phyloP scores from a whole-genome alignment of 1,140 invertebrate genomes.

The Ridgeia piscesae region DNA sequence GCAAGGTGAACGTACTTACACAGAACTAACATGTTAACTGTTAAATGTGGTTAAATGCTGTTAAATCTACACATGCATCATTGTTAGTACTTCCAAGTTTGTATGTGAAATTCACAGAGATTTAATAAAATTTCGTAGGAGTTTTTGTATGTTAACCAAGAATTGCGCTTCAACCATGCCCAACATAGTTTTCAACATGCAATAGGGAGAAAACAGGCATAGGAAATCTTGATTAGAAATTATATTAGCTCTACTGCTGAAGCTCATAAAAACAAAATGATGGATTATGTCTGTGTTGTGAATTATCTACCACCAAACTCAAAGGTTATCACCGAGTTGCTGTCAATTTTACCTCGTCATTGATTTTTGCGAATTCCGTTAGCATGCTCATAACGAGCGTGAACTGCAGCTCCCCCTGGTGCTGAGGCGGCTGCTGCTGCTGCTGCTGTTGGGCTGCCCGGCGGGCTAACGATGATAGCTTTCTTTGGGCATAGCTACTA shows the following conservation, averaged over 20 bases:
- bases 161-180: background rate
- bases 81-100: background rate
- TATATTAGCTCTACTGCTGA: background rate
- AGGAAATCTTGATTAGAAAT: background rate
- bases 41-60: background rate
- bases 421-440: background rate
- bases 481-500: background rate
- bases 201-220: background rate
- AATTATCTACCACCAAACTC: background rate
- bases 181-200: background rate
- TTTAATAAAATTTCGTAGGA: background rate
- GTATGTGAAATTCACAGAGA: background rate
- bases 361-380: slow-evolving; percentile 9
- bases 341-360: background rate
- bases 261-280: background rate
- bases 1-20: background rate
- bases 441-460: background rate
- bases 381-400: slow-evolving; percentile 12
- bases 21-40: background rate
- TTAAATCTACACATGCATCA: background rate
- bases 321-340: background rate
- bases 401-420: background rate
- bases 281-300: background rate
- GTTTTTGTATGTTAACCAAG: background rate
- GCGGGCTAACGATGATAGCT: background rate